Conservation (phyloP, 2,888 invertebrate genomes). For the Clitarchus hookeri region DNA sequence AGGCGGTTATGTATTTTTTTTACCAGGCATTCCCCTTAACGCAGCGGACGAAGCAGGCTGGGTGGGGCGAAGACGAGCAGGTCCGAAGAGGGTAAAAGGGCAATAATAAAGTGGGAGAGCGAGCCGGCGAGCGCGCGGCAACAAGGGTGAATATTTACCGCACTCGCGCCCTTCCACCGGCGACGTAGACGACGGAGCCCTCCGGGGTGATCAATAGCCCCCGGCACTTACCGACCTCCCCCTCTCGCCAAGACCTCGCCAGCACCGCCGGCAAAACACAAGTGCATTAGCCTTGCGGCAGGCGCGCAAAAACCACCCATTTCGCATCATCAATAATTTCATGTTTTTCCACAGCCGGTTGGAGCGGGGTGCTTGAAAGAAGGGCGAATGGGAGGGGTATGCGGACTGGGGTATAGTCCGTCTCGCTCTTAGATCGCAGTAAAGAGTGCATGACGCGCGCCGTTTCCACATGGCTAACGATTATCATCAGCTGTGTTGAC, state of each 20-base stretch:
- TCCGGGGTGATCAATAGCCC: neutral
- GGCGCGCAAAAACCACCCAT: neutral
- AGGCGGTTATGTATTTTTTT: too few relatives aligned
- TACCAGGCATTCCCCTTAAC: too few relatives aligned
- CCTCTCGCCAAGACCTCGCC: conserved; percentile 29
- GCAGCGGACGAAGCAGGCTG: too few relatives aligned
- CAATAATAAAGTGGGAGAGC: neutral
- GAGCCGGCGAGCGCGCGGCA: neutral
- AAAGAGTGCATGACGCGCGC: too few relatives aligned
- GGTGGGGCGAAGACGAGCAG: too few relatives aligned
- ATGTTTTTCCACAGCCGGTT: neutral
- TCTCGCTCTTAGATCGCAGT: too few relatives aligned
- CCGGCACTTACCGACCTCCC: conserved; percentile 6
- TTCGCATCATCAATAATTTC: conserved; percentile 14
- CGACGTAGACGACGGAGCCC: neutral
- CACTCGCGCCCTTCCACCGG: neutral
- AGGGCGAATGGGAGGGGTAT: neutral
- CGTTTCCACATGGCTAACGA: too few relatives aligned
- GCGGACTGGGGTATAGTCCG: neutral
- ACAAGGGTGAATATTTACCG: conserved; percentile 8
- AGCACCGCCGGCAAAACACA: conserved; percentile 29
- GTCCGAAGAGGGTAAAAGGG: too few relatives aligned
- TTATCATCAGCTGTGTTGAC: too few relatives aligned
- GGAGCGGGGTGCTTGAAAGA: neutral
- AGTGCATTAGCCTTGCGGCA: neutral